phyloP scores from a whole-genome alignment of 1,140 invertebrate genomes.

The Ridgeia piscesae region DNA sequence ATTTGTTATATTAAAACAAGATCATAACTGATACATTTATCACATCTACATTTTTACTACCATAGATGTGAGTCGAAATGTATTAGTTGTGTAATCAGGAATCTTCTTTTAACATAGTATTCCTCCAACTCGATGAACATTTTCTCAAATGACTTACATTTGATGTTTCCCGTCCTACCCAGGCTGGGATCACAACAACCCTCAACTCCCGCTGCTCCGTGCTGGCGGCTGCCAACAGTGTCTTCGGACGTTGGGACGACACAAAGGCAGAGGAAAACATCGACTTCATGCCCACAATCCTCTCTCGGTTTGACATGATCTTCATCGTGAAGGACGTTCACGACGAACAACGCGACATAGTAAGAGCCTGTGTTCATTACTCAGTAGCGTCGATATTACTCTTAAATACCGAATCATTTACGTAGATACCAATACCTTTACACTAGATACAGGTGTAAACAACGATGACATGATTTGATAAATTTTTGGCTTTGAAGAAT shows the following conservation, averaged over 20 bases:
- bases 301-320: slow-evolving; percentile 99
- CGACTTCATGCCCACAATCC: slow-evolving; percentile 99
- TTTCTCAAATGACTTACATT: neutral
- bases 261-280: slow-evolving; percentile 95
- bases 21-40: no score
- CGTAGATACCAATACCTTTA: no score
- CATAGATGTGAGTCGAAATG: no score
- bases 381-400: neutral
- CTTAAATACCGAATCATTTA: no score
- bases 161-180: slow-evolving; percentile 33
- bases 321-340: slow-evolving; percentile 99
- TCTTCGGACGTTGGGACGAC: slow-evolving; percentile 98
- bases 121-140: no score
- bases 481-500: neutral
- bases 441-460: no score
- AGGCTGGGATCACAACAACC: slow-evolving; percentile 97
- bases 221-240: slow-evolving; percentile 96
- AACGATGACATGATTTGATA: neutral
- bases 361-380: slow-evolving; percentile 47
- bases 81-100: no score
- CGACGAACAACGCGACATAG: slow-evolving; percentile 82
- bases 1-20: no score
- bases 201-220: slow-evolving; percentile 98
- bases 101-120: no score
- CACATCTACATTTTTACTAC: no score